Conservation (phyloP, 2,797 vertebrate species). For the Enteromius trimaculatus region DNA sequence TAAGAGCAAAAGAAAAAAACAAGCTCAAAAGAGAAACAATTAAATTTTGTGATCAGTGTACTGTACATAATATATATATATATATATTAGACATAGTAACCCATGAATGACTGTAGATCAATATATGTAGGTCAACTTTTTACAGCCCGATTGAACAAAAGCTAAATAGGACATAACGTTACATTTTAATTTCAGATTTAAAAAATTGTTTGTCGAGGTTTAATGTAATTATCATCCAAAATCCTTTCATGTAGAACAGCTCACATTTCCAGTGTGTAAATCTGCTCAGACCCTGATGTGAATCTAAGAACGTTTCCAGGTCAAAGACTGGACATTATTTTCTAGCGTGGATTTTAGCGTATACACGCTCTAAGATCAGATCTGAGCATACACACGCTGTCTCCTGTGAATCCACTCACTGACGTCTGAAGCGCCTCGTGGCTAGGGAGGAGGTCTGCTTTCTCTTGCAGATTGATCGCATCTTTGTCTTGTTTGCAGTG, state of each 20-base stretch:
- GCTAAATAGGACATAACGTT: neutral
- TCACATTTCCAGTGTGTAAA: too few relatives aligned
- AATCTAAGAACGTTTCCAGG: too few relatives aligned
- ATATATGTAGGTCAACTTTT: neutral
- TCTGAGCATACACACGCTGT: neutral
- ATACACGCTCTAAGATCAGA: too few relatives aligned
- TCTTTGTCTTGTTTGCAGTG: slow-evolving; percentile 80
- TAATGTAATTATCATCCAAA: neutral
- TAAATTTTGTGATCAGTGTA: neutral
- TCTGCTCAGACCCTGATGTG: too few relatives aligned
- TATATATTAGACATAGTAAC: neutral
- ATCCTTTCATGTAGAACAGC: too few relatives aligned
- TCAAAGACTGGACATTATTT: too few relatives aligned
- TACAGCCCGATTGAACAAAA: neutral
- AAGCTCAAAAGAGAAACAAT: neutral
- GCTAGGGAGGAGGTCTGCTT: neutral
- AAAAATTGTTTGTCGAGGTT: neutral
- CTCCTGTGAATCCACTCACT: too few relatives aligned
- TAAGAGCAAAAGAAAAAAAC: neutral
- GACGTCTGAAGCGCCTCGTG: neutral
- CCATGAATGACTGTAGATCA: neutral
- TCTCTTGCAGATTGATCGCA: slow-evolving; percentile 28
- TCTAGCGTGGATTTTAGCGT: too few relatives aligned
- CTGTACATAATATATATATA: neutral
- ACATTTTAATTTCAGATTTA: neutral